Conservation (phyloP, 92 coral and sea anemone genomes). For the Muricea muricata region DNA sequence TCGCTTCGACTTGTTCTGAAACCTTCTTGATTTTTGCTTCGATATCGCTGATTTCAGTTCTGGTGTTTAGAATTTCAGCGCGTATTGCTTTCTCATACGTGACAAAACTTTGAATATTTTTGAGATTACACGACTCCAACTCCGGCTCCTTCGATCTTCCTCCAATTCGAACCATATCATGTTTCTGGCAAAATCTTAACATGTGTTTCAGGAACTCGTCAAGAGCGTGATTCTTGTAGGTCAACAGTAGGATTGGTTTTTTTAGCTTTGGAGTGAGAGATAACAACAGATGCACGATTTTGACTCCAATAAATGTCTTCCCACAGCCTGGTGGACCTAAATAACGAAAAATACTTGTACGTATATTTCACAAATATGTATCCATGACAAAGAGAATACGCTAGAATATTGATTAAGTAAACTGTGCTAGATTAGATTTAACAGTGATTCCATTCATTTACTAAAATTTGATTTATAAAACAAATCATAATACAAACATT, state of each 20-base stretch:
- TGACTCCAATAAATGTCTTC: conserved; percentile 15
- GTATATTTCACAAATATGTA: neutral
- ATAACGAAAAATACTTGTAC: neutral
- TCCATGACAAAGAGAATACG: too few species aligned
- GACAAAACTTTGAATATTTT: neutral
- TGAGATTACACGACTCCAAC: conserved; percentile 40
- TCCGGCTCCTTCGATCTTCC: conserved; percentile 49
- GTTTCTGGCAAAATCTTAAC: conserved; percentile 23
- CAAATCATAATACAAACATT: too few species aligned
- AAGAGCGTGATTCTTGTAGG: conserved; percentile 54
- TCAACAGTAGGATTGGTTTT: conserved; percentile 39
- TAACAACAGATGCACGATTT: conserved; percentile 8
- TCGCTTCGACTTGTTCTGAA: neutral
- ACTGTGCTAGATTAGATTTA: too few species aligned
- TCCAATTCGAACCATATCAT: conserved; percentile 41
- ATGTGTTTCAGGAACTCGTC: conserved; percentile 50
- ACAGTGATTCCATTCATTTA: too few species aligned
- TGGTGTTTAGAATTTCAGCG: conserved; percentile 24
- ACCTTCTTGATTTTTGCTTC: neutral
- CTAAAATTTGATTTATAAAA: too few species aligned
- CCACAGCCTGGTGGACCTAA: conserved; percentile 1
- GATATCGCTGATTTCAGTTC: neutral
- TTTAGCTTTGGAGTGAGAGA: conserved; percentile 26
- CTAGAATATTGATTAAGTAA: too few species aligned
- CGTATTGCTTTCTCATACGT: neutral